A percentile compares a stretch with the other conserved stretches of the same genome.
Evolutionary conservation across 2,113 vertebrate genomes (phyloP).

Genomic region (Megaceryle torquata): DNA sequence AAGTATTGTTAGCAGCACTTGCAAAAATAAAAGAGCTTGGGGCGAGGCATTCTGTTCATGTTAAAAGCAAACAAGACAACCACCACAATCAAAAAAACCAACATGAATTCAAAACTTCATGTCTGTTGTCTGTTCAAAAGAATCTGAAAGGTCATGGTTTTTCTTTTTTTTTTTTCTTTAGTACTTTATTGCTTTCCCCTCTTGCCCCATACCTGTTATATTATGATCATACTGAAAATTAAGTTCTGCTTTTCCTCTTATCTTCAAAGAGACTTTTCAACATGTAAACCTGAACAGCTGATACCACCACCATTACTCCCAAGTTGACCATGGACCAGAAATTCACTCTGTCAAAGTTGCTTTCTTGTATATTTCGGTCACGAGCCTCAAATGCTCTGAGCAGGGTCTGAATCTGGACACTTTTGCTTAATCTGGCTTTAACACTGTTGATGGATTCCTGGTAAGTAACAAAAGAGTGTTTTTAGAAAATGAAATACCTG

Average conservation of each 20-base stretch:
- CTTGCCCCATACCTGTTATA: not conserved
- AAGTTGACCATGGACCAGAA: slow-evolving; percentile 92
- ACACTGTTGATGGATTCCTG: slow-evolving; percentile 96
- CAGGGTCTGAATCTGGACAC: slow-evolving; percentile 90
- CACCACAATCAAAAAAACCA: not conserved
- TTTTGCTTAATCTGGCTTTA: slow-evolving; percentile 91
- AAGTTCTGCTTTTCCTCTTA: slow-evolving; percentile 90
- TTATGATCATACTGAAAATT: slow-evolving; percentile 49
- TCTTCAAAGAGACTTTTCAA: slow-evolving; percentile 94
- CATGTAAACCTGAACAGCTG: slow-evolving; percentile 90
- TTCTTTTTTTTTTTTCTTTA: not conserved
- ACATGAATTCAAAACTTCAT: not conserved
- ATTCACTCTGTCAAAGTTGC: slow-evolving; percentile 93
- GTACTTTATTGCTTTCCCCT: slow-evolving; percentile 32
- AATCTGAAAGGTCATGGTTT: slow-evolving; percentile 9
- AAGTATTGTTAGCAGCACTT: slow-evolving; percentile 17
- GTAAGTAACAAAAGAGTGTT: slow-evolving; percentile 38
- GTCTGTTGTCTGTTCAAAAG: slow-evolving; percentile 25
- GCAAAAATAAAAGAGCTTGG: not conserved
- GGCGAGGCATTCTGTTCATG: not conserved
- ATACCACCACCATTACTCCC: slow-evolving; percentile 87
- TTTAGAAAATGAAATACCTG: not conserved
- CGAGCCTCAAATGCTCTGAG: slow-evolving; percentile 95
- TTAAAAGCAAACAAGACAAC: not conserved
- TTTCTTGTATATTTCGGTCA: slow-evolving; percentile 95